A percentile compares a stretch with the other conserved stretches of the same genome.
phyloP scores from a whole-genome alignment of 2,113 vertebrate species.

The Prionailurus viverrinus region DNA sequence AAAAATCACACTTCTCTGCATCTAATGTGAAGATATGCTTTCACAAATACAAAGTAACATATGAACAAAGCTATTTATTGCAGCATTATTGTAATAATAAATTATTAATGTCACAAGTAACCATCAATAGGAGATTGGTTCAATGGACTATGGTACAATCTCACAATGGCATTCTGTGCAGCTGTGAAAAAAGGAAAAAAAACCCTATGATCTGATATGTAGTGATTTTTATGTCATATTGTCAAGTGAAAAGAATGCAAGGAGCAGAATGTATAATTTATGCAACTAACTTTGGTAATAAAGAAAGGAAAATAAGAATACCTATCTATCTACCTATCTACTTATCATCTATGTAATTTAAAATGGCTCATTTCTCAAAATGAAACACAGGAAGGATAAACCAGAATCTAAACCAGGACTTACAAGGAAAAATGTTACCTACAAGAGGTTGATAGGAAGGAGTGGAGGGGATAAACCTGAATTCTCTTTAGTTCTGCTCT shows the following conservation, averaged over 20 bases:
- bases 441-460: background rate
- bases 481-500: background rate
- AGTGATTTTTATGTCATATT: background rate
- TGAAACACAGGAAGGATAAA: background rate
- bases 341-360: background rate
- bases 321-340: background rate
- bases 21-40: background rate
- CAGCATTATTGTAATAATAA: background rate
- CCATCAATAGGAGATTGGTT: background rate
- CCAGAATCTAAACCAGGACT: background rate
- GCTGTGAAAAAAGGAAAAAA: background rate
- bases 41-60: background rate
- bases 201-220: background rate
- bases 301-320: background rate
- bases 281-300: background rate
- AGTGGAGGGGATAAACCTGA: background rate
- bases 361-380: background rate
- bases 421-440: background rate
- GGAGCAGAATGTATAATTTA: background rate
- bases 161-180: background rate
- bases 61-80: background rate
- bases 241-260: background rate
- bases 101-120: background rate
- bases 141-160: background rate
- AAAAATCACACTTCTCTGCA: background rate